Conservation (phyloP, 2,888 invertebrate genomes). For the Linhomoeus sp. region DNA sequence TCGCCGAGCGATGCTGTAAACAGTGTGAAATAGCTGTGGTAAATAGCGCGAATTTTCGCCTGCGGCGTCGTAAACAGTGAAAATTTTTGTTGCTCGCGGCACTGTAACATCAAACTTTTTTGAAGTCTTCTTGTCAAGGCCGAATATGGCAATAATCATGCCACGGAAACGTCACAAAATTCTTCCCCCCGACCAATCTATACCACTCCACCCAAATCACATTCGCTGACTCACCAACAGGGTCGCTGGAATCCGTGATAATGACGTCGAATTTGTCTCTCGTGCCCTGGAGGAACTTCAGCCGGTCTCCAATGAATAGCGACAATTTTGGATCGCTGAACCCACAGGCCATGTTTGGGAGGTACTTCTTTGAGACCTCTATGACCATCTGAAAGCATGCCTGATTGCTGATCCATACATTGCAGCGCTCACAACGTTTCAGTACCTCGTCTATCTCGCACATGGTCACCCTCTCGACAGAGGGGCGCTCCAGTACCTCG, state of each 20-base stretch:
- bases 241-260: constrained; percentile 94
- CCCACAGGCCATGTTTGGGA: constrained; percentile 74
- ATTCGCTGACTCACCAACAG: constrained; percentile 53
- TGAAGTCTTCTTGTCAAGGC: not conserved
- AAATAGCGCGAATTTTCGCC: too few species aligned
- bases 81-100: too few species aligned
- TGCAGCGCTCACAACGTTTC: too few species aligned
- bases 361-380: constrained; percentile 61
- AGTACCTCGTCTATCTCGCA: constrained; percentile 72
- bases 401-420: too few species aligned
- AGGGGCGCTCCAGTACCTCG: constrained; percentile 77
- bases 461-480: constrained; percentile 60
- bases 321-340: constrained; percentile 61
- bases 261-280: constrained; percentile 70
- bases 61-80: too few species aligned
- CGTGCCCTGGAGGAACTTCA: constrained; percentile 70
- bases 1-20: too few species aligned
- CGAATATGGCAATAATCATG: too few species aligned
- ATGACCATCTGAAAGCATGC: constrained; percentile 50
- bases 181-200: too few species aligned
- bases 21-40: too few species aligned
- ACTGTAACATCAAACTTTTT: constrained; percentile 4
- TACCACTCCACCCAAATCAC: too few species aligned
- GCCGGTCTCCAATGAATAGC: constrained; percentile 73
- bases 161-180: too few species aligned